Evolutionary conservation across 2,113 vertebrate genomes (phyloP), one percentile per base, ranked within the genome.

Genomic region (Phalacrocorax brasilianus): DNA sequence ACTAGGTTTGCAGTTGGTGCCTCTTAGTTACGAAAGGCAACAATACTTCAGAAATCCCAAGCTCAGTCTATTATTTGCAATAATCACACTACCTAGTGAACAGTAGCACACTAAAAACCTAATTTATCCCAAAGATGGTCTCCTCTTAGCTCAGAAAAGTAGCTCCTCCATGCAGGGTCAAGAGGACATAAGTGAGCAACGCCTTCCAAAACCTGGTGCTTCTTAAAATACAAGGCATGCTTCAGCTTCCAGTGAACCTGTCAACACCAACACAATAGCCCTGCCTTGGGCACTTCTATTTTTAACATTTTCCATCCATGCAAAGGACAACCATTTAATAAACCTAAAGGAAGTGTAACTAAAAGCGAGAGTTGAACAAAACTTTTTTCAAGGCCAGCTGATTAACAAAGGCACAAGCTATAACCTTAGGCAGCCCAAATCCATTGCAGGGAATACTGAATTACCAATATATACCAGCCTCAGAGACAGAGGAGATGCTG

Each of bases 271-370:
- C 53, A 95, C 92, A 95, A 95, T 45, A 66, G 87, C 55, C 47
- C 58, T 17, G 47, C 73, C 91, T 45, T 16, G 24, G 71, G 44
- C n/a, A 23, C 42, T 76, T 85, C 94, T 96, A 97, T 97, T 97
- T 93, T 97, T 96, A 95, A 78, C 44, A 42, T 90, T 90, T 96
- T 93, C 94, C 94, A 91, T 61, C 89, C 93, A 93, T 35, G 33
- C 79, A 97, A 91, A 71, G 47, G 66, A 91, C 61, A 71, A 49
- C 24, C 68, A 86, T 44, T 84, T 38, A 92, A 68, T 40, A 85
- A 87, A 92, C 30, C 23, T 53, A 82, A 83, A 84, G 50, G 71
- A 95, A 92, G 44, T 18, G 12, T 27, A 92, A 93, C 45, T 32
- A 67, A 82, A 65, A 71, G n/a, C 53, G 15, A 52, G 70, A 72